A percentile compares a stretch with the other conserved stretches of the same genome.
These are phyloP conservation scores for Mus caroli DNA, from an alignment of 2,797 vertebrate species.

Conservation along the genomic window DNA sequence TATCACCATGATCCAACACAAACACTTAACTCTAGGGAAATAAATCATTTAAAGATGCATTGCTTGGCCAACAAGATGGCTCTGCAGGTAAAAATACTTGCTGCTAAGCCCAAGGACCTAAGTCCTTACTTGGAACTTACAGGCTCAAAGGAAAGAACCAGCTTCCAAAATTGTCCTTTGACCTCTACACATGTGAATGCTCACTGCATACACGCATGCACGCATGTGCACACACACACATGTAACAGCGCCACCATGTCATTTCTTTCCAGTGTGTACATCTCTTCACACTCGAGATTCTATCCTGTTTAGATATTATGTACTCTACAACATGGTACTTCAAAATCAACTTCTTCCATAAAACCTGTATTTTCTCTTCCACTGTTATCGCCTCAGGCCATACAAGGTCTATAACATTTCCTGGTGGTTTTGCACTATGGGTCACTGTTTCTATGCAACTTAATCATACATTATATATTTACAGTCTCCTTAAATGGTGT, in stretches of 20 bases:
- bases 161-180: not conserved
- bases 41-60: not conserved
- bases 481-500: constrained; percentile 35
- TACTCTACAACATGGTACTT: not conserved
- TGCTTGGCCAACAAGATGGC: not conserved
- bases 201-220: not conserved
- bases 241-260: not conserved
- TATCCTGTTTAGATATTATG: not conserved
- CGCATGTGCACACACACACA: not conserved
- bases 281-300: not conserved
- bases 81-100: not conserved
- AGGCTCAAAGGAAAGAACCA: not conserved
- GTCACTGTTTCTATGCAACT: not conserved
- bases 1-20: constrained; percentile 9
- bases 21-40: not conserved
- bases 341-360: not conserved
- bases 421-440: not conserved
- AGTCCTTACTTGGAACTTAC: not conserved
- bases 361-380: not conserved
- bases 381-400: not conserved
- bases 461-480: constrained; percentile 22
- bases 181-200: not conserved
- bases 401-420: not conserved
- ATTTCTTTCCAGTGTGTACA: not conserved
- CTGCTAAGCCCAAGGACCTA: not conserved